Conservation (phyloP, 2,797 vertebrate genomes). For the Callimico goeldii region DNA sequence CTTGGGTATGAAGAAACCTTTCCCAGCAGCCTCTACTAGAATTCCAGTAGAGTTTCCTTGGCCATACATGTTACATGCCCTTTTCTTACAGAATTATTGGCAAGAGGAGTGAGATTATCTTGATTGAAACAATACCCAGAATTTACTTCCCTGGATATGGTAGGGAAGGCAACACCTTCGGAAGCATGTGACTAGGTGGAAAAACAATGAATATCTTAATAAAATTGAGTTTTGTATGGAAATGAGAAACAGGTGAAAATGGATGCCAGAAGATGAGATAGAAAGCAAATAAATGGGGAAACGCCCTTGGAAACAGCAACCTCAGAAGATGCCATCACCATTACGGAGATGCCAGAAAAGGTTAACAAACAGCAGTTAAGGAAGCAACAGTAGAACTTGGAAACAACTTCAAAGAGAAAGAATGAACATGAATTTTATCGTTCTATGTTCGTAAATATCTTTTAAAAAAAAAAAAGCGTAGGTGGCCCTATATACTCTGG, state of each 20-base stretch:
- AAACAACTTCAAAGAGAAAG: constrained; percentile 14
- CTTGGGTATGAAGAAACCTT: background rate
- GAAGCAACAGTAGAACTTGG: background rate
- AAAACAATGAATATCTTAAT: background rate
- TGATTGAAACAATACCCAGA: background rate
- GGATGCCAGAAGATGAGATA: background rate
- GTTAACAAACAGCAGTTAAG: background rate
- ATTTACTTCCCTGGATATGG: background rate
- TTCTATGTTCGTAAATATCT: background rate
- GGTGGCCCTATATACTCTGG: background rate
- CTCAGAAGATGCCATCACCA: background rate
- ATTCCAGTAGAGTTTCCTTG: background rate
- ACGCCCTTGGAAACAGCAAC: background rate
- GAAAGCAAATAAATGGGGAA: background rate
- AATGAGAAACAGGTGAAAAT: background rate
- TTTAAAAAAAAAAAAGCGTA: background rate
- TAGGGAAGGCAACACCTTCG: background rate
- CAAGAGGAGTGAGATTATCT: background rate
- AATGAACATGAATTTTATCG: background rate
- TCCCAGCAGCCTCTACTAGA: background rate
- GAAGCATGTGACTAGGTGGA: background rate
- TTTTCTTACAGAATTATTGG: background rate
- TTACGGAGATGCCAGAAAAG: background rate
- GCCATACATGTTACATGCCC: background rate
- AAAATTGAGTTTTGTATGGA: background rate